Evolutionary conservation across 2,113 vertebrate species (phyloP), one percentile per base, ranked within the genome.

Genomic region (Archocentrus centrarchus): DNA sequence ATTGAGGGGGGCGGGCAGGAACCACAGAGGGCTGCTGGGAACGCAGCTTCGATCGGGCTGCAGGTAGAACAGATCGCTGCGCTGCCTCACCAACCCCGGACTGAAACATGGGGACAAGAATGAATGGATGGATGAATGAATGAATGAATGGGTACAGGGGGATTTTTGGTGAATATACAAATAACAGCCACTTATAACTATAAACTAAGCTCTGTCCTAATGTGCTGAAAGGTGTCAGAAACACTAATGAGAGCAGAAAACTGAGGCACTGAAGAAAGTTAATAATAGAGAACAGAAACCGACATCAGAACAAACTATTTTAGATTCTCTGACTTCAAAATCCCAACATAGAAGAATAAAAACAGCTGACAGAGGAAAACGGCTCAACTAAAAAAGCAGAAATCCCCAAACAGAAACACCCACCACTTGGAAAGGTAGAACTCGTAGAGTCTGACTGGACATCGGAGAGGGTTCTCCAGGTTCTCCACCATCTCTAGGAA

Each of bases 341-440:
- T 50, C 47, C 14, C 1, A 17, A 50, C 4, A 17, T 53, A 70
- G 44, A 17, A 53, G 66, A 20, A 53, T 0, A 13, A 32, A 53
- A 7, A 70, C 17, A 13, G 10, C 44, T 30, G 44, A 0, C 4
- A 3, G 22, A 18, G 11, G 0, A 47, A 20, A 22, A 30, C 27
- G 30, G 44, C 44, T 15, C 1, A 15, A 47, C 13, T 47, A 47
- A 11, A 13, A 13, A 14, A 44, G 2, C 27, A 58, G 22, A 8
- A 80, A 59, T 11, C 5, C 2, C 20, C 6, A 11, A 61, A 30
- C 27, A 35, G n/a, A n/a, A 20, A 35, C 6, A 80, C 78, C 53
- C 22, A 84, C 98, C 98, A 99, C 93, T 99, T 99, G 47, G 98
- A 99, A 77, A 99, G 93, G 94, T 99, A 99, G 90, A 99, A 99